Percentiles rank a stretch among this genome's conserved stretches.
Evolutionary conservation across 2,113 vertebrate genomes (phyloP).

Genomic region (Plectropomus leopardus): DNA sequence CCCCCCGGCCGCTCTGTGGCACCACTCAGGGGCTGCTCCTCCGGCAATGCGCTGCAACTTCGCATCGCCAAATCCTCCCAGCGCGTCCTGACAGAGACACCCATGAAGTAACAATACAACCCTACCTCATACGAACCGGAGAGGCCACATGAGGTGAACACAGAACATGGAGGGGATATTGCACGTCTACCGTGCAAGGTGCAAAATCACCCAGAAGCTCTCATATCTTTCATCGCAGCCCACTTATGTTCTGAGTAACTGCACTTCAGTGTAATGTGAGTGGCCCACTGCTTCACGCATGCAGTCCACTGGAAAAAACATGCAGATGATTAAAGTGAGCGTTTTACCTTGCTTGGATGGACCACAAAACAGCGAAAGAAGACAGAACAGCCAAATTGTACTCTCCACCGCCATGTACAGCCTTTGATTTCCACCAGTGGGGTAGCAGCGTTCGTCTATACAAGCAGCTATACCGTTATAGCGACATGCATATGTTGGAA

Average conservation of each 20-base stretch:
- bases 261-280: slow-evolving; percentile 59
- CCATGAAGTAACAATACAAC: slow-evolving; percentile 31
- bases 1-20: slow-evolving; percentile 41
- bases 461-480: slow-evolving; percentile 70
- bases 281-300: slow-evolving; percentile 32
- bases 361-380: slow-evolving; percentile 83
- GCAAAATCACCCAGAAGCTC: slow-evolving; percentile 55
- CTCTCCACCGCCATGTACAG: slow-evolving; percentile 88
- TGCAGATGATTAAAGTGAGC: slow-evolving; percentile 29
- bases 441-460: slow-evolving; percentile 75
- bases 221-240: slow-evolving; percentile 37
- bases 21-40: slow-evolving; percentile 30
- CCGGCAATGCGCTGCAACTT: slow-evolving; percentile 60
- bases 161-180: slow-evolving; percentile 12
- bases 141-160: slow-evolving; percentile 67
- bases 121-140: slow-evolving; percentile 7
- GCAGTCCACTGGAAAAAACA: slow-evolving; percentile 23
- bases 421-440: slow-evolving; percentile 82
- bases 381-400: slow-evolving; percentile 82
- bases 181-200: slow-evolving; percentile 74
- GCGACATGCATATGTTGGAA: slow-evolving; percentile 78
- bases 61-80: neutral
- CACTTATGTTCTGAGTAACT: slow-evolving; percentile 49
- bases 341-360: slow-evolving; percentile 85
- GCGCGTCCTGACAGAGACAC: slow-evolving; percentile 35